phyloP scores from a whole-genome alignment of 1,140 invertebrate species.

The Drosophila nannoptera region DNA sequence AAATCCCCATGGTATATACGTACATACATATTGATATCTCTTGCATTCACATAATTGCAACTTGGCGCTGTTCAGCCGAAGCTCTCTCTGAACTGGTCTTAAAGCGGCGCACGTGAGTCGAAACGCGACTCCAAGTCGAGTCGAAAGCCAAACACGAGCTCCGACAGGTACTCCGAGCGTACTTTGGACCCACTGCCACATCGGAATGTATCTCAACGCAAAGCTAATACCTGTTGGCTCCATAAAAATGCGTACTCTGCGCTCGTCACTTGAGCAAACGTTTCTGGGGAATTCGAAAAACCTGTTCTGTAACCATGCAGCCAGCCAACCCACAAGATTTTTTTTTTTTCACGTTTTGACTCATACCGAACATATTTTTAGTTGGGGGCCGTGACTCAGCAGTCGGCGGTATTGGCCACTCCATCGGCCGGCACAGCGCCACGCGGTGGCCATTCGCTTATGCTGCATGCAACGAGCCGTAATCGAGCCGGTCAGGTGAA shows the following conservation, averaged over 20 bases:
- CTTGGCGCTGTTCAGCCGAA: no score
- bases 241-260: slow-evolving; percentile 23
- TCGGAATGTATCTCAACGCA: slow-evolving; percentile 39
- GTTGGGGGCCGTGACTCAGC: slow-evolving; percentile 41
- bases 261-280: slow-evolving; percentile 6
- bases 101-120: slow-evolving; percentile 35
- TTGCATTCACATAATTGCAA: slow-evolving; percentile 34
- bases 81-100: slow-evolving; percentile 29
- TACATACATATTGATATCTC: slow-evolving; percentile 10
- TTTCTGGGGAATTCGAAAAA: slow-evolving; percentile 64
- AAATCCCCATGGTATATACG: slow-evolving; percentile 21
- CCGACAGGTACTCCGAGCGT: slow-evolving; percentile 19
- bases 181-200: slow-evolving; percentile 55
- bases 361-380: slow-evolving; percentile 40
- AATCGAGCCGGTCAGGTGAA: neutral
- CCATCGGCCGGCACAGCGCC: slow-evolving; percentile 18
- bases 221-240: slow-evolving; percentile 7
- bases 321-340: slow-evolving; percentile 4
- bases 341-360: slow-evolving; percentile 28
- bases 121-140: slow-evolving; percentile 25
- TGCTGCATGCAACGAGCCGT: slow-evolving; percentile 3
- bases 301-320: slow-evolving; percentile 44
- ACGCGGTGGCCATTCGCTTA: slow-evolving; percentile 34
- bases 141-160: slow-evolving; percentile 12
- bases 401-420: neutral